Conservation (phyloP, 1,140 invertebrate species). For the Riptortus pedestris region DNA sequence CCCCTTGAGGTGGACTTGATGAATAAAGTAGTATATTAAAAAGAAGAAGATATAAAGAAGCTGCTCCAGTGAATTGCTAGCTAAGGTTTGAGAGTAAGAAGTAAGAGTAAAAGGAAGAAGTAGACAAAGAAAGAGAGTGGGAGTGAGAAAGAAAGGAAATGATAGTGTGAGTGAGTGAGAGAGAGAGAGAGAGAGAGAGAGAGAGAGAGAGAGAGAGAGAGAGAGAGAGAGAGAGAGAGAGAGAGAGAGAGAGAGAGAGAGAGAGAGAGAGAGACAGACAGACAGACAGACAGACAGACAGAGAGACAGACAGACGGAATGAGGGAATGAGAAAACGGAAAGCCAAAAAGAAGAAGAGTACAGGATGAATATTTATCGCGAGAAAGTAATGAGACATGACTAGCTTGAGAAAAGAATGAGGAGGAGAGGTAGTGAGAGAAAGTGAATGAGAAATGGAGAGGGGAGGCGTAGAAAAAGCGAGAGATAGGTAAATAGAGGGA, state of each 20-base stretch:
- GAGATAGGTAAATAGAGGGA: no score
- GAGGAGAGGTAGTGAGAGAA: background rate
- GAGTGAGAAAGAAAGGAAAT: background rate
- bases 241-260: background rate
- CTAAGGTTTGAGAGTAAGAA: no score
- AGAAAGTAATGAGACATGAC: no score
- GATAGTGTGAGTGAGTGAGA: background rate
- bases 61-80: no score
- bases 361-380: no score
- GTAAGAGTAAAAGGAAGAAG: background rate
- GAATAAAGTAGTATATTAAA: no score
- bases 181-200: background rate
- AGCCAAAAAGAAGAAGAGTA: no score
- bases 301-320: background rate
- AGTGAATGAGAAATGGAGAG: background rate
- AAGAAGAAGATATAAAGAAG: no score
- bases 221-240: background rate
- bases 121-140: background rate
- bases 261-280: background rate
- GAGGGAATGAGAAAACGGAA: no score
- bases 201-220: background rate
- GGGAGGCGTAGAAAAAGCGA: no score
- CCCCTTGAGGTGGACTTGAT: no score
- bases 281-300: background rate
- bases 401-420: no score